Percentiles rank a stretch among this genome's conserved stretches.
Evolutionary conservation across 1,140 invertebrate genomes (phyloP).

Genomic region (Aphis gossypii): DNA sequence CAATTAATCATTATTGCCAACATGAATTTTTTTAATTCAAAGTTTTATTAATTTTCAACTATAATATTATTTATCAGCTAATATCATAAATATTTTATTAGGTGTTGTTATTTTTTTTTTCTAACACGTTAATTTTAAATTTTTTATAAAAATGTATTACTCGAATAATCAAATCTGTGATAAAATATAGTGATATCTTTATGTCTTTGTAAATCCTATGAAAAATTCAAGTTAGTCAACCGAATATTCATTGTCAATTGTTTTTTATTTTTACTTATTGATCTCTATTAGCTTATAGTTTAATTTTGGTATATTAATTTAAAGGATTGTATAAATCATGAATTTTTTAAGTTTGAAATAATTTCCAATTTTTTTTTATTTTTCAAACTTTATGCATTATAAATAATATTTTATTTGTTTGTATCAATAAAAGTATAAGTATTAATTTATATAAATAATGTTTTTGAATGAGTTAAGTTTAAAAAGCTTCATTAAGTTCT

Average conservation of each 20-base stretch:
- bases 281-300: neutral
- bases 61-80: neutral
- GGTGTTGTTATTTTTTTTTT: neutral
- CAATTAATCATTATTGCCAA: constrained; percentile 40
- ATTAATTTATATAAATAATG: too few relatives aligned
- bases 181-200: constrained; percentile 41
- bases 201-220: neutral
- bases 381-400: neutral
- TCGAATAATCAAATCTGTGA: neutral
- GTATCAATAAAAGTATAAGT: neutral
- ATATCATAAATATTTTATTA: constrained; percentile 29
- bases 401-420: neutral
- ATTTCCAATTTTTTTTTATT: neutral
- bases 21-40: constrained; percentile 34
- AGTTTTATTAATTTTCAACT: constrained; percentile 23
- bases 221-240: neutral
- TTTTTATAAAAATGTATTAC: constrained; percentile 24
- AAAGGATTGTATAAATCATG: neutral
- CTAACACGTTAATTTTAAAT: neutral
- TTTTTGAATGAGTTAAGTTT: too few relatives aligned
- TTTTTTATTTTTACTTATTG: constrained; percentile 3
- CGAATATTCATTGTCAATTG: neutral
- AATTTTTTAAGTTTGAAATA: neutral
- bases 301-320: neutral
- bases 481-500: too few relatives aligned